Conservation (phyloP, 1,140 invertebrate species). For the Pachypeltis micranthus region DNA sequence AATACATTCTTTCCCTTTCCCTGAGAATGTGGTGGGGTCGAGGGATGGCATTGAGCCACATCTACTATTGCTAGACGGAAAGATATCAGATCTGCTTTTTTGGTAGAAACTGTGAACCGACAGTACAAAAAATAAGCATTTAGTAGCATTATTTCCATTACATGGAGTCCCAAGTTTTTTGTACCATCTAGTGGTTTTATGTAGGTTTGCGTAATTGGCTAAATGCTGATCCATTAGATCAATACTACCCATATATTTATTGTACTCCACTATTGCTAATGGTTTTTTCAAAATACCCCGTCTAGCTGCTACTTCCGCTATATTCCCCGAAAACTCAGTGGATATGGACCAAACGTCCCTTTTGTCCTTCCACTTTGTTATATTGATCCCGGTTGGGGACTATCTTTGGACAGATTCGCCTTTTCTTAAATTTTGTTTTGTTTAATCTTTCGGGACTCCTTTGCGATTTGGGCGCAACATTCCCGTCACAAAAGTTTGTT, state of each 20-base stretch:
- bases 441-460: constrained; percentile 16
- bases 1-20: no score
- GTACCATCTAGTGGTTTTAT: not conserved
- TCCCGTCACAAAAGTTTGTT: constrained; percentile 21
- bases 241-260: not conserved
- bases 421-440: constrained; percentile 22
- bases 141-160: no score
- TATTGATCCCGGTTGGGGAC: not conserved
- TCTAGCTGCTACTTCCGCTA: not conserved
- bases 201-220: not conserved
- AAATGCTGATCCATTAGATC: not conserved
- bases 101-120: no score
- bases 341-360: not conserved
- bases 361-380: not conserved
- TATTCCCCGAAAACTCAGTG: not conserved
- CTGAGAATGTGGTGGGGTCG: no score
- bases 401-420: no score
- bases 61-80: no score
- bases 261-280: not conserved
- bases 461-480: constrained; percentile 19
- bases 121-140: no score
- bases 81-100: no score
- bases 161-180: not conserved
- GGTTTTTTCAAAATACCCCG: not conserved
- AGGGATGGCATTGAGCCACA: no score